Base-by-base conservation (phyloP, 2,888 invertebrate species). In the Saturnia pavonia region DNA sequence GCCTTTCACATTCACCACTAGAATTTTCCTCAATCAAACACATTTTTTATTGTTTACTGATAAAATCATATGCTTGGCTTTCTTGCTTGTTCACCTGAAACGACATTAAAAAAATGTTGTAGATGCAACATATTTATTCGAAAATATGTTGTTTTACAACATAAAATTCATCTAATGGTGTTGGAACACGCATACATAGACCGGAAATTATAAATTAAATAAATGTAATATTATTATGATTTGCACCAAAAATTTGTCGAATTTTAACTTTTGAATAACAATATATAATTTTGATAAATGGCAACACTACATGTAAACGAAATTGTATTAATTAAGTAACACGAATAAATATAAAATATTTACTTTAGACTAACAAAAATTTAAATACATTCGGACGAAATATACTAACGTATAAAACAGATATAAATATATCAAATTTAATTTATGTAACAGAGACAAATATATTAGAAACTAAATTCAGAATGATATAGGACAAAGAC, bases 11-110 rank as follows among this genome's bases (percentile, higher is more conserved):
- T 85, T 85, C 84, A 81, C 84, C 84, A 84, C 82, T 81, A 77
- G 79, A 78, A 73, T 78, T 84, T 77, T 86, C 88, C 88, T 80
- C 88, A 86, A 87, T 90, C 88, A 92, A 91, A 90, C 92, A 91
- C 93, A 94, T 94, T 88, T 92, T 92, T 93, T 88, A 82, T 76
- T 82, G 86, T 86, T 88, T 90, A 74, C 74, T 80, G 79, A 81
- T 78, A 83, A 83, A 87, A 82, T 86, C 88, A 89, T 89, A 80
- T 78, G 85, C 82, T 79, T 79, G 79, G 78, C 77, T 81, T 81
- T 80, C 74, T 81, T 79, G 80, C 73, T 74, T 76, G 82, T 72
- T 78, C 80, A 90, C 91, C 93, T 93, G 92, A 27, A 88, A 91
- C 74, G 54, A 82, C 75, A 86, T 74, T 77, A 75, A 73, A 71